Evolutionary conservation across 2,113 vertebrate genomes (phyloP), one percentile per base, ranked within the genome.

Genomic region (Meles meles): DNA sequence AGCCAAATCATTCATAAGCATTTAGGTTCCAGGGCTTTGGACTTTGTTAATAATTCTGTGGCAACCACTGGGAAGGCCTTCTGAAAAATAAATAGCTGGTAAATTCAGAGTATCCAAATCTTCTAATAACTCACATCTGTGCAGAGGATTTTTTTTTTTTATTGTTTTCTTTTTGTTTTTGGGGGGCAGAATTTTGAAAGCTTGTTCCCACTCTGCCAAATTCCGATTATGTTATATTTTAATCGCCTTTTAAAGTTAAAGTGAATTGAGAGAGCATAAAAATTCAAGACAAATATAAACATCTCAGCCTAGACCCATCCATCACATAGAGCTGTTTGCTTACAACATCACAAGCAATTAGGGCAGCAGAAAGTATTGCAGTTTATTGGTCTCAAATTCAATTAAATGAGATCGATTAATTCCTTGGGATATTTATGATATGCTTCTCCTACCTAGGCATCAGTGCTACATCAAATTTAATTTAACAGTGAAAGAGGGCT

Each of bases 381-480:
- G 44, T 92, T 94, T 97, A 97, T 90, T 94, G 72, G 86, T 94
- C 44, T 96, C 77, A 63, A 92, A 98, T 95, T 98, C 86, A 98
- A 87, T 95, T 97, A 97, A 96, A 97, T 96, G 72, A 76, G 93
- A 92, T 96, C 88, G 98, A 97, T 94, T 95, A 97, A 97, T 98
- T 89, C 88, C 95, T 92, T 55, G 74, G 94, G 94, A 94, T 95
- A 95, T 86, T 95, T 96, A 88, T 0, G 0, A 72, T 83, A 88
- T 79, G 71, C 27, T 65, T 96, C 47, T 98, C 31, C 47, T 94
- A 94, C 95, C 86, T 94, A 97, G 74, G 49, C 83, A 97, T 87
- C 69, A 79, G 79, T 85, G 37, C 31, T 95, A 42, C 47, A 61
- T 20, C 69, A 57, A 88, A 96, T 44, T 95, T 86, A 94, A 90